Conservation (phyloP, 2,888 invertebrate species). For the Bimastos eiseni region DNA sequence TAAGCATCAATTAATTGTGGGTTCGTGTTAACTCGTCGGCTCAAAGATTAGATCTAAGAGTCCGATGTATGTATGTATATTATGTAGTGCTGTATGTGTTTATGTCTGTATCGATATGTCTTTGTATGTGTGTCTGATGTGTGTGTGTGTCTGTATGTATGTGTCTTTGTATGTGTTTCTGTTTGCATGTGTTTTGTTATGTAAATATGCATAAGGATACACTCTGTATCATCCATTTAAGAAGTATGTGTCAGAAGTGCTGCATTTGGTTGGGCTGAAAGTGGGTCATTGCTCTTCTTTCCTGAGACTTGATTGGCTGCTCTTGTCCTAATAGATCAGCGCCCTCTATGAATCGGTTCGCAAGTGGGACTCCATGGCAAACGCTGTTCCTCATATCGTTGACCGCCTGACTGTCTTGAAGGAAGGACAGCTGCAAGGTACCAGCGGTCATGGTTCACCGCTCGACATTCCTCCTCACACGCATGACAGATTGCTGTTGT, state of each 20-base stretch:
- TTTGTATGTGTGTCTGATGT: not conserved
- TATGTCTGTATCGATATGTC: too few relatives aligned
- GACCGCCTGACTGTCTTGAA: conserved; percentile 85
- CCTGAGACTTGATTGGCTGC: not conserved
- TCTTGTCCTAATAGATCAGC: conserved; percentile 67
- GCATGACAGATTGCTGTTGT: not conserved
- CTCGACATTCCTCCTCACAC: not conserved
- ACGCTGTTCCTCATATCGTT: conserved; percentile 77
- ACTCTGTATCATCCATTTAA: not conserved
- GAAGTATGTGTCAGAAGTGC: not conserved
- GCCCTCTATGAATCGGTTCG: conserved; percentile 86
- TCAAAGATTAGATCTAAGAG: too few relatives aligned
- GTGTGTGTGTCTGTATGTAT: not conserved
- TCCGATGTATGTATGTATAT: too few relatives aligned
- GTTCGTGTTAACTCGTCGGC: too few relatives aligned
- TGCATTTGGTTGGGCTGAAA: not conserved
- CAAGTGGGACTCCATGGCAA: conserved; percentile 79
- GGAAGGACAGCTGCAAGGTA: conserved; percentile 86
- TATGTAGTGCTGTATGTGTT: too few relatives aligned
- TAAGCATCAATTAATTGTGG: too few relatives aligned
- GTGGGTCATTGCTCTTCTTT: not conserved
- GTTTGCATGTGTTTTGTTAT: not conserved
- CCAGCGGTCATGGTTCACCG: not conserved
- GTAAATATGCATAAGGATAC: not conserved
- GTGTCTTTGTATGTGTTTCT: not conserved